Base-by-base conservation (phyloP, 2,113 vertebrate genomes). In the Pogonocichla stellata region DNA sequence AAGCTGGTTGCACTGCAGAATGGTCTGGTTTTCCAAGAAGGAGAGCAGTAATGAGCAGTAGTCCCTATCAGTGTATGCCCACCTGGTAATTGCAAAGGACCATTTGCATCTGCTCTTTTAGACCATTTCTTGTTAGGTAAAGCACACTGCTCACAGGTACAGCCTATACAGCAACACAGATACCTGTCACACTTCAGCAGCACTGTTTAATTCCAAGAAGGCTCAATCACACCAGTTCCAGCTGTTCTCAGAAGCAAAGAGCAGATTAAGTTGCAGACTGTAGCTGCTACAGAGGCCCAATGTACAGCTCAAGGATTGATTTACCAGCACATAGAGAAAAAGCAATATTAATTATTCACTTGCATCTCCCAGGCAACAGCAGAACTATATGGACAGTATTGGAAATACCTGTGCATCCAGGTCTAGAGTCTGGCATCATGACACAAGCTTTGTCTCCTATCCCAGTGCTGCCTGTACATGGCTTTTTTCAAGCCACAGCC, bases 301-400 rank as follows among this genome's bases (percentile, higher is more conserved):
- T 29, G 71, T 34, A 71, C 42, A 88, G 74, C 31, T 23, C 66
- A 36, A 74, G 83, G 72, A 91, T 96, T 86, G 31, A 51, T 43
- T 95, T 90, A 95, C 84, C 57, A 89, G 62, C 48, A 87, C 50
- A 65, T 43, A 83, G 82, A 73, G 43, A 43, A 95, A 70, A 82
- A 87, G 75, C 57, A 77, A 1, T 67, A 88, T 97, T 78, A 95
- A 97, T 96, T 94, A 97, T 95, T 97, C 60, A 97, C 38, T 36
- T 65, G 22, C 29, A 34, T 75, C 88, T 66, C 79, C 87, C 56
- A 86, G 89, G 73, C 86, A 84, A 88, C 71, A 92, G 72, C 40
- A 83, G 38, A 85, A 42, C 71, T 86, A 34, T 28, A 89, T 26
- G 80, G 61, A 66, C 13, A 50, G 62, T 51, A 38, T 3, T 80